Percentiles rank a stretch among this genome's conserved stretches.
Evolutionary conservation across 2,888 invertebrate species (phyloP).

Genomic region (Linnaemya vulpina): DNA sequence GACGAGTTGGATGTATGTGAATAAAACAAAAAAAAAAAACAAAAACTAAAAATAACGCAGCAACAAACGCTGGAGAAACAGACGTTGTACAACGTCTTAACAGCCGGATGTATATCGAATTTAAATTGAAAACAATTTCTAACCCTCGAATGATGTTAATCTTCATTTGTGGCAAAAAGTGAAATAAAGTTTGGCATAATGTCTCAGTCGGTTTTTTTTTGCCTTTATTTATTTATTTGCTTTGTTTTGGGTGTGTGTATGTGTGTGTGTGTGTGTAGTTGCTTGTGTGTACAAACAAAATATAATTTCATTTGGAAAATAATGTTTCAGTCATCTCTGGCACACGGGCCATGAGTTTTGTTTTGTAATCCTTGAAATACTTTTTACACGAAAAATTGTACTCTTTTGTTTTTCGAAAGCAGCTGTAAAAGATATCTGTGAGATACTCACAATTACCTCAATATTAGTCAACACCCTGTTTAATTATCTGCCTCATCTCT

Average conservation of each 20-base stretch:
- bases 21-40: constrained; percentile 48
- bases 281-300: constrained; percentile 33
- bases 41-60: constrained; percentile 23
- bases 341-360: background rate
- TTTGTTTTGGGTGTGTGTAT: constrained; percentile 21
- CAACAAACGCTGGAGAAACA: constrained; percentile 29
- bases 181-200: constrained; percentile 64
- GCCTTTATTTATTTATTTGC: background rate
- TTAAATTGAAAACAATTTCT: constrained; percentile 80
- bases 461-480: no score
- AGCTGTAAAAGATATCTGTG: no score
- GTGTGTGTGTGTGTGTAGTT: constrained; percentile 31
- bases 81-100: constrained; percentile 55
- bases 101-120: constrained; percentile 80
- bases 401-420: no score
- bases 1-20: constrained; percentile 54
- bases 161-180: constrained; percentile 67
- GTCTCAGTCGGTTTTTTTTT: constrained; percentile 39
- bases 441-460: no score
- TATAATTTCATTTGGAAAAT: constrained; percentile 46
- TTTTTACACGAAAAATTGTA: background rate
- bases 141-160: constrained; percentile 70
- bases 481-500: no score
- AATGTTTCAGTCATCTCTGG: constrained; percentile 47
- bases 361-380: background rate